A percentile compares a stretch with the other conserved stretches of the same genome.
Conservation (phyloP, 2,888 invertebrate genomes). For the Amitus sp. region DNA sequence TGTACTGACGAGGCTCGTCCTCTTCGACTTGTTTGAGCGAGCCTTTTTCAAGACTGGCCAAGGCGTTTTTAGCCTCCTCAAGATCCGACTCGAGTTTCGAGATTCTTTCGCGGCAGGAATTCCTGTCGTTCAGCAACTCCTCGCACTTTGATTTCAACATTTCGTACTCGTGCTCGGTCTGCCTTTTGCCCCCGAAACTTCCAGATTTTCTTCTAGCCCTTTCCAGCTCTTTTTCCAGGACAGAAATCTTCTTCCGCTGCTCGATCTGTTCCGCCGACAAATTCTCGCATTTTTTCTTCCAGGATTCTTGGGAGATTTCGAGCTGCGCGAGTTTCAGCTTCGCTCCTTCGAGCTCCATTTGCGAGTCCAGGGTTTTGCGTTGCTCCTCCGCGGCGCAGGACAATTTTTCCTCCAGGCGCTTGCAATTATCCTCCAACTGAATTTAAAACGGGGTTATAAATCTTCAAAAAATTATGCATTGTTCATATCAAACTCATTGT, state of each 20-base stretch:
- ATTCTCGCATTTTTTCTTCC: slow-evolving; percentile 54
- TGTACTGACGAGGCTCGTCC: neutral
- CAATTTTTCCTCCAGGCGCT: slow-evolving; percentile 55
- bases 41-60: slow-evolving; percentile 59
- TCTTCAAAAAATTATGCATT: no score
- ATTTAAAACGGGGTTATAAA: no score
- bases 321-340: slow-evolving; percentile 57
- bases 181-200: slow-evolving; percentile 42
- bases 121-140: slow-evolving; percentile 47
- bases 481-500: no score
- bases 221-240: slow-evolving; percentile 44
- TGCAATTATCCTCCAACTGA: slow-evolving; percentile 56
- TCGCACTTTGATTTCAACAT: slow-evolving; percentile 50
- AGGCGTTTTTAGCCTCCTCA: slow-evolving; percentile 48
- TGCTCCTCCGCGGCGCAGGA: slow-evolving; percentile 53
- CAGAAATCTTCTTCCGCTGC: slow-evolving; percentile 44
- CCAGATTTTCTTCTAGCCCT: slow-evolving; percentile 43
- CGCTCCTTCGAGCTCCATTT: slow-evolving; percentile 51
- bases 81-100: slow-evolving; percentile 18
- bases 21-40: slow-evolving; percentile 43
- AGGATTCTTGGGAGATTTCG: slow-evolving; percentile 56
- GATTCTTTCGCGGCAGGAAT: slow-evolving; percentile 66
- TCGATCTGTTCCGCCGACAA: slow-evolving; percentile 46
- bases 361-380: slow-evolving; percentile 50
- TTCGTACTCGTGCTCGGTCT: slow-evolving; percentile 50